These are phyloP conservation scores for Corythoichthys intestinalis DNA, from an alignment of 2,113 vertebrate genomes.

Conservation along the genomic window DNA sequence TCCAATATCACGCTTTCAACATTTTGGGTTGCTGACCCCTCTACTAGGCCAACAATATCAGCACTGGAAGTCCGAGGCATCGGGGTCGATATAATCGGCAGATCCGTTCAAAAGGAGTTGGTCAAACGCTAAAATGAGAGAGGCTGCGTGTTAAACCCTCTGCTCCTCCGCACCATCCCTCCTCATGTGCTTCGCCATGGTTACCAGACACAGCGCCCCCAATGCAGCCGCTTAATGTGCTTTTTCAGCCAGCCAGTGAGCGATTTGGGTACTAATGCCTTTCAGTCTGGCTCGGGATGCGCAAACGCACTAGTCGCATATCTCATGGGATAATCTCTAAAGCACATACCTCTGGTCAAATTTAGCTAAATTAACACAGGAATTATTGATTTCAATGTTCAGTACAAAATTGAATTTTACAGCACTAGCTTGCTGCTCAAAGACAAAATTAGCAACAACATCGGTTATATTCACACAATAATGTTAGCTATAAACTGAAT, in stretches of 20 bases:
- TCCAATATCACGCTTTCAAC: no score
- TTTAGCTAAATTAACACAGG: no score
- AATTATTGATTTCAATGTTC: slow-evolving; percentile 13
- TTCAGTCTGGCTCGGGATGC: slow-evolving; percentile 67
- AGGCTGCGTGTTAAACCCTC: slow-evolving; percentile 59
- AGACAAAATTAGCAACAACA: no score
- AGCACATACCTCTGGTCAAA: no score
- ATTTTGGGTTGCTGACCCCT: no score
- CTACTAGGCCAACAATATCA: neutral
- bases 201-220: slow-evolving; percentile 73
- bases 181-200: slow-evolving; percentile 68
- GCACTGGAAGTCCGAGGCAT: neutral
- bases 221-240: slow-evolving; percentile 70
- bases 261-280: slow-evolving; percentile 73
- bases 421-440: no score
- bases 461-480: no score
- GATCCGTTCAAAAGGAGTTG: neutral
- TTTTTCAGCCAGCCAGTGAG: slow-evolving; percentile 64
- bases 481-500: no score
- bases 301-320: slow-evolving; percentile 53
- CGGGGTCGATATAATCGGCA: neutral
- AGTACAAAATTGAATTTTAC: no score
- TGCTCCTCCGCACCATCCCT: slow-evolving; percentile 41
- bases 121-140: slow-evolving; percentile 49
- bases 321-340: neutral